Percentiles rank a stretch among this genome's conserved stretches.
Evolutionary conservation across 1,140 invertebrate genomes (phyloP).

Genomic region (Apis cerana): DNA sequence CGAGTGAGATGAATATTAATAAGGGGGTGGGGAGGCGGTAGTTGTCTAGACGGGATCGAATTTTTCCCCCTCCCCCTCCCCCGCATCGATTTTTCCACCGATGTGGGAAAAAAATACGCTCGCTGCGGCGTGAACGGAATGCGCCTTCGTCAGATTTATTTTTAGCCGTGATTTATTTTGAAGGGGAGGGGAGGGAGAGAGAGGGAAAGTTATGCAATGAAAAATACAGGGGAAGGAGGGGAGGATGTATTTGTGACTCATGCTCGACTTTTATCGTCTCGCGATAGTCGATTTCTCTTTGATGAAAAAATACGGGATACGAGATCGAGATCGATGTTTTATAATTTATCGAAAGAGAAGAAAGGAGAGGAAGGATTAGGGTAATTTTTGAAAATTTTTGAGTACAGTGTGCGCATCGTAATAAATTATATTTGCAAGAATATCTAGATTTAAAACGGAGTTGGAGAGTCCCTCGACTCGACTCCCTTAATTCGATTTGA

Average conservation of each 20-base stretch:
- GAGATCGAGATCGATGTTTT: no score
- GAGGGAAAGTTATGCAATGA: slow-evolving; percentile 2
- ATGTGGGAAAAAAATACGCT: neutral
- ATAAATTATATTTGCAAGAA: no score
- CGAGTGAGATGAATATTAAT: slow-evolving; percentile 63
- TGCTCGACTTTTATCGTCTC: neutral
- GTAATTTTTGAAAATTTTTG: no score
- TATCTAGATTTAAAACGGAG: no score
- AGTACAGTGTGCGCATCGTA: no score
- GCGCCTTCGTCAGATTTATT: neutral
- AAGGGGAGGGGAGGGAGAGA: no score
- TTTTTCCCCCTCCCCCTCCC: neutral
- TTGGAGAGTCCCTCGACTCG: no score
- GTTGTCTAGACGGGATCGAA: slow-evolving; percentile 32
- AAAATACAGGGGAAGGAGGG: neutral
- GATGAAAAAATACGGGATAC: neutral
- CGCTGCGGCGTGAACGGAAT: neutral
- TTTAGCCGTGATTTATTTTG: slow-evolving; percentile 3
- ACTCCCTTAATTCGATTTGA: neutral
- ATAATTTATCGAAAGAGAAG: no score
- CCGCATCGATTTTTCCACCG: slow-evolving; percentile 7
- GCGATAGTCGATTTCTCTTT: neutral
- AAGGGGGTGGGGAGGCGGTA: neutral
- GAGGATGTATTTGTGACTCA: neutral
- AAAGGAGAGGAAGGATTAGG: no score